Percentiles rank a stretch among this genome's conserved stretches.
These are phyloP conservation scores for Dasyornis broadbenti DNA, from an alignment of 2,113 vertebrate species.

Conservation along the genomic window DNA sequence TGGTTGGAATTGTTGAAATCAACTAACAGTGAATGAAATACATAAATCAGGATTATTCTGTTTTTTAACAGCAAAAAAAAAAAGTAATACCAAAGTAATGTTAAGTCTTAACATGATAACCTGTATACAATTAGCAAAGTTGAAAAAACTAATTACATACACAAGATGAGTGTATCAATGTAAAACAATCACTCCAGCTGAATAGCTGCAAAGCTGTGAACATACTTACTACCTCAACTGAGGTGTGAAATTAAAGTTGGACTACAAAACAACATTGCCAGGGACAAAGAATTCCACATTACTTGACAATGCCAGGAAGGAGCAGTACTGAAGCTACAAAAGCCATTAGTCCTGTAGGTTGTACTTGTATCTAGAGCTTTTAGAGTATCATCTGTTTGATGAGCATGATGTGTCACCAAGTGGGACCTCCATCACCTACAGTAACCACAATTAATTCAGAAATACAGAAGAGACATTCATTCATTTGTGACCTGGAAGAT, in stretches of 20 bases:
- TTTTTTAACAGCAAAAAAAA: not conserved
- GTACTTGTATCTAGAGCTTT: not conserved
- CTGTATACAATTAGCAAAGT: not conserved
- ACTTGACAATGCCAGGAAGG: not conserved
- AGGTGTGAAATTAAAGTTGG: not conserved
- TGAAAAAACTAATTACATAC: not conserved
- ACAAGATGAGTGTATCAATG: not conserved
- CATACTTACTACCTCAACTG: not conserved
- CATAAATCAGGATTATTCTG: not conserved
- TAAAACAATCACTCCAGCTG: not conserved
- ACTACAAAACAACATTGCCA: not conserved
- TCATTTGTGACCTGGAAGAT: not conserved
- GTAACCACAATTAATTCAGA: not conserved
- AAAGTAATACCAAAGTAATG: not conserved
- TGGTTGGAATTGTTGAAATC: conserved; percentile 95
- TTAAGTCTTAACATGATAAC: not conserved
- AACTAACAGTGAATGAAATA: conserved; percentile 72
- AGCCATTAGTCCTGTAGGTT: not conserved
- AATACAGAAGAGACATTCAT: not conserved
- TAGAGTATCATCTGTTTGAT: not conserved
- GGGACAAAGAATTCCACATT: not conserved
- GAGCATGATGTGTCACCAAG: not conserved
- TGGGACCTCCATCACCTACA: not conserved
- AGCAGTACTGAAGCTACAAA: not conserved
- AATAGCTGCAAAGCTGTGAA: not conserved